Evolutionary conservation across 1,140 invertebrate genomes (phyloP), one percentile per base, ranked within the genome.

Genomic region (Pogonomyrmex barbatus): DNA sequence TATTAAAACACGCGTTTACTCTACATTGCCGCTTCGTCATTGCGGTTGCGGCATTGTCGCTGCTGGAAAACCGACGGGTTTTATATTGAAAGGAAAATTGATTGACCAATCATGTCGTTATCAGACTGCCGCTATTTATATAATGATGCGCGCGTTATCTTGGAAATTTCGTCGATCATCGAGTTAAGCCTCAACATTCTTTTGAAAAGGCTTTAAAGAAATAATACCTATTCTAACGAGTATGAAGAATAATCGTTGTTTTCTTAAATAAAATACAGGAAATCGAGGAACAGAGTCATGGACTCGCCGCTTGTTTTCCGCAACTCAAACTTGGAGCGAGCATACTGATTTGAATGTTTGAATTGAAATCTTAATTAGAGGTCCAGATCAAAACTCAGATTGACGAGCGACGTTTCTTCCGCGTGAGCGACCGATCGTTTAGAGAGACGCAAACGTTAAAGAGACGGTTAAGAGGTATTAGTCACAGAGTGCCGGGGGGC

Each of bases 1-100:
- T 81, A 54, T 81, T 68, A 68, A 81, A 81, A 81, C 33, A 67
- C 77, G 36, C n/a, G 73, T 47, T 39, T 42, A 36, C 36, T 17
- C 14, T 62, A 2, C 42, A 77, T 63, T 17, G 14, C 39, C n/a
- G 33, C 36, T 4, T 65, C 36, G 4, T 63, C 33, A 5, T 14
- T 39, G 39, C 9, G 8, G 33, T 54, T 30, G 36, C 47, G 36
- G 45, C 8, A 50, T 45, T 58, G 33, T 30, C 47, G 12, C 54
- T 10, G 42, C 4, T 54, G 65, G 6, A 81, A 33, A 68, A 47
- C 30, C 47, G 24, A 79, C 30, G 63, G n/a, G 36, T 9, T 30
- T 14, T 10, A 10, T 12, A 14, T 39, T 67, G 45, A 30, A 65
- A 52, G 62, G n/a, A n/a, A 52, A 67, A 67, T 33, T 30, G n/a